Evolutionary conservation across 2,888 invertebrate genomes (phyloP).

Genomic region (Nephrotoma flavescens): DNA sequence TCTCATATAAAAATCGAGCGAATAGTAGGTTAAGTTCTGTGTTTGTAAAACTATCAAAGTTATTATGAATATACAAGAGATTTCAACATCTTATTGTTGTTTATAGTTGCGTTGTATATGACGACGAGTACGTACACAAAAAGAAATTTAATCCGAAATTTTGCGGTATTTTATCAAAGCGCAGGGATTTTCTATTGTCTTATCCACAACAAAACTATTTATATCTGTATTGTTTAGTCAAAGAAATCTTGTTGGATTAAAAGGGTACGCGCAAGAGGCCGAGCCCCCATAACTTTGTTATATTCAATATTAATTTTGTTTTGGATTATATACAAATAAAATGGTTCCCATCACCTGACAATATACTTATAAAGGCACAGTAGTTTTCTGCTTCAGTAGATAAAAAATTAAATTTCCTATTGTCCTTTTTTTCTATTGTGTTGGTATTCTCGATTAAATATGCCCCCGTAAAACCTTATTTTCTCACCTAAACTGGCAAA

Average conservation of each 20-base stretch:
- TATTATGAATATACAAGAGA: not conserved
- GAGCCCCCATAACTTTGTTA: not conserved
- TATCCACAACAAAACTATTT: not conserved
- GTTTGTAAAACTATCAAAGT: not conserved
- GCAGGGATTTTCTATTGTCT: not conserved
- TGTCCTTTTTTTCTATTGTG: not conserved
- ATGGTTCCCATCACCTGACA: not conserved
- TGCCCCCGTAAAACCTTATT: not conserved
- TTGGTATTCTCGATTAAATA: not conserved
- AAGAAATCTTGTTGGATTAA: not conserved
- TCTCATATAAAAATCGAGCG: not conserved
- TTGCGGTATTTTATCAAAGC: not conserved
- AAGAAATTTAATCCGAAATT: not conserved
- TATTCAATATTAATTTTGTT: not conserved
- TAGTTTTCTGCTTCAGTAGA: not conserved
- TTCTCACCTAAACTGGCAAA: not conserved
- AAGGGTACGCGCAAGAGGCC: not conserved
- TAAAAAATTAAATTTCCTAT: not conserved
- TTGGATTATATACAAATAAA: not conserved
- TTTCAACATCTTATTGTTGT: not conserved
- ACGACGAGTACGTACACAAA: not conserved
- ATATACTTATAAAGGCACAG: not conserved
- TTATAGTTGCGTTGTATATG: not conserved
- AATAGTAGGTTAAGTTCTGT: not conserved
- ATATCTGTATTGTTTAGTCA: not conserved